Evolutionary conservation across 2,113 vertebrate species (phyloP), one percentile per base, ranked within the genome.

Genomic region (Cephalopholis sonnerati): DNA sequence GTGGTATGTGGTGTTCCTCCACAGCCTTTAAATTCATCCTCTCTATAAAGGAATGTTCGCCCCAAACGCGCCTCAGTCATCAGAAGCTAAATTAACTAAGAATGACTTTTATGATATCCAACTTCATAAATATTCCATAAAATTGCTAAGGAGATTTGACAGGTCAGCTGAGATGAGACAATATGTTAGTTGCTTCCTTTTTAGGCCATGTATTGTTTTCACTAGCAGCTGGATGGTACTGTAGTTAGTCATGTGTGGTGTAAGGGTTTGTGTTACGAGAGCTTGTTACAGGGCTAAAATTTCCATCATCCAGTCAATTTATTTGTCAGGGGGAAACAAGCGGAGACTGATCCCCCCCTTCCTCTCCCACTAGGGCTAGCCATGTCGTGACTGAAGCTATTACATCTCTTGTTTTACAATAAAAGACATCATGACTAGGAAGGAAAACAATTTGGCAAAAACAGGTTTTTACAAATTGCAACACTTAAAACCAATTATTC

Each of bases 401-500:
- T 91, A 90, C 82, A 84, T 91, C 79, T 87, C 82, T 84, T 65
- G 29, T 89, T 92, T 88, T 80, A 92, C 88, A 86, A 85, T 78
- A 87, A 91, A 89, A 90, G 36, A 87, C 88, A 90, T 89, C 73
- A 90, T 87, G 83, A 90, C 79, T 76, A 89, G 77, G 71, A 79
- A 84, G 75, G 89, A 87, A 91, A 91, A 90, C 77, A 83, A 81
- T 79, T 89, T 89, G 85, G 87, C 91, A 89, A 92, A 88, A 88
- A 88, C 83, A 83, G 46, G n/a, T 82, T 89, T 89, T 75, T 80
- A 89, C 87, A 93, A 91, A 94, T 90, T 93, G 85, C 84, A 87
- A 88, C 79, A 84, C 88, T 91, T 90, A 86, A 86, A 90, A 87
- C 66, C 89, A 92, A 92, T 93, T 93, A 91, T 90, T 89, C 85